These are phyloP conservation scores for Oryzias curvinotus DNA, from an alignment of 2,113 vertebrate genomes.

Conservation along the genomic window DNA sequence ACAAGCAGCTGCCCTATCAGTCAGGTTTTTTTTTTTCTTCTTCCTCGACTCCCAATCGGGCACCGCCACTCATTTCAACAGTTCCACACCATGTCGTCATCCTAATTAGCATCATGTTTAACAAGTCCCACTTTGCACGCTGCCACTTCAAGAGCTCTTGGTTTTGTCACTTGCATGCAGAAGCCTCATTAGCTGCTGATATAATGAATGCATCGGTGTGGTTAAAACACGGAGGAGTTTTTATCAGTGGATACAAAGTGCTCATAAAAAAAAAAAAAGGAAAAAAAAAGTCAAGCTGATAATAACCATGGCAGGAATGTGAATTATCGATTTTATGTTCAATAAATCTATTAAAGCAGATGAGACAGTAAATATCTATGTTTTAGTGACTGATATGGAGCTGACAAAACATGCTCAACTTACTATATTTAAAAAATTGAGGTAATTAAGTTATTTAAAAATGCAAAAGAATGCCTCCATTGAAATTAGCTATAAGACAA, in stretches of 20 bases:
- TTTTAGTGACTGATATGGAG: no score
- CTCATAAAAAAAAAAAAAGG: constrained; percentile 34
- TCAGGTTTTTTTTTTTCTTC: constrained; percentile 27
- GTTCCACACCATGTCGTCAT: constrained; percentile 26
- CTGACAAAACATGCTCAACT: neutral
- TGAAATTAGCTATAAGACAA: constrained; percentile 1
- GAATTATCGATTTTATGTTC: no score
- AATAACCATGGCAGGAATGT: no score
- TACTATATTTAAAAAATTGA: no score
- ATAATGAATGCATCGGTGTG: constrained; percentile 44
- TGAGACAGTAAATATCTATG: no score
- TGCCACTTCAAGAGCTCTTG: constrained; percentile 24
- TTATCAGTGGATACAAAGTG: constrained; percentile 53
- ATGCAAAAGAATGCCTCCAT: neutral
- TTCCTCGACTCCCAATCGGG: constrained; percentile 29
- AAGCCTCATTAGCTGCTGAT: constrained; percentile 48
- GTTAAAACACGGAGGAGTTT: constrained; percentile 29
- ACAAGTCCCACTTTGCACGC: constrained; percentile 42
- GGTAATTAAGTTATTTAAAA: neutral
- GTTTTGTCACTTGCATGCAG: constrained; percentile 27
- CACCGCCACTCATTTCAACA: constrained; percentile 35
- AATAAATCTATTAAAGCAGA: no score
- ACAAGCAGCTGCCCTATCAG: constrained; percentile 42
- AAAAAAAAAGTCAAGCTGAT: no score
- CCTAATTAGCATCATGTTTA: constrained; percentile 45